A percentile compares a stretch with the other conserved stretches of the same genome.
These are phyloP conservation scores for Heliothis peltigera DNA, from an alignment of 2,888 invertebrate species.

Conservation along the genomic window DNA sequence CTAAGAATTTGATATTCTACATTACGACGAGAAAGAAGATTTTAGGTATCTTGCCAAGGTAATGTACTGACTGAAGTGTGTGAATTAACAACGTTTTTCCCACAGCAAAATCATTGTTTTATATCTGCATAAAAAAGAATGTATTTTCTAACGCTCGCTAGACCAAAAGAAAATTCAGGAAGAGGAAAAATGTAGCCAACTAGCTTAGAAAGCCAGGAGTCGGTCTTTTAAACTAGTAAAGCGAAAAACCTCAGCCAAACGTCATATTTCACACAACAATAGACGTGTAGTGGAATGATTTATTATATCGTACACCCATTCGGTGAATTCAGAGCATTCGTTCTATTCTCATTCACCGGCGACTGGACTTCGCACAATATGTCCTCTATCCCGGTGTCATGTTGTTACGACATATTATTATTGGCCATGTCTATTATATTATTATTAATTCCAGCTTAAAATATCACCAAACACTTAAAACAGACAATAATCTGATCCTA, in stretches of 20 bases:
- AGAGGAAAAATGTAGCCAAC: neutral
- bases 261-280: slow-evolving; percentile 63
- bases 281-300: slow-evolving; percentile 60
- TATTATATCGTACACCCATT: slow-evolving; percentile 65
- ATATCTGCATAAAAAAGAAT: neutral
- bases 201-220: slow-evolving; percentile 36
- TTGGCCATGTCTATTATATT: slow-evolving; percentile 29
- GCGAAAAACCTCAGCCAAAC: slow-evolving; percentile 46
- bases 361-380: slow-evolving; percentile 51
- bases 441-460: slow-evolving; percentile 1
- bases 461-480: too few species aligned
- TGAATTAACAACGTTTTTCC: too few species aligned
- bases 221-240: slow-evolving; percentile 46
- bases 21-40: too few species aligned
- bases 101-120: neutral
- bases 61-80: too few species aligned
- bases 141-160: neutral
- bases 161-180: neutral
- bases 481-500: too few species aligned
- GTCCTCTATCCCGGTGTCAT: slow-evolving; percentile 30
- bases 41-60: too few species aligned
- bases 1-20: too few species aligned
- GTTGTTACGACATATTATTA: slow-evolving; percentile 34
- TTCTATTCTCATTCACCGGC: slow-evolving; percentile 56
- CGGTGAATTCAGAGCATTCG: slow-evolving; percentile 56